Conservation (phyloP, 2,888 invertebrate species). For the Theristus sp. region DNA sequence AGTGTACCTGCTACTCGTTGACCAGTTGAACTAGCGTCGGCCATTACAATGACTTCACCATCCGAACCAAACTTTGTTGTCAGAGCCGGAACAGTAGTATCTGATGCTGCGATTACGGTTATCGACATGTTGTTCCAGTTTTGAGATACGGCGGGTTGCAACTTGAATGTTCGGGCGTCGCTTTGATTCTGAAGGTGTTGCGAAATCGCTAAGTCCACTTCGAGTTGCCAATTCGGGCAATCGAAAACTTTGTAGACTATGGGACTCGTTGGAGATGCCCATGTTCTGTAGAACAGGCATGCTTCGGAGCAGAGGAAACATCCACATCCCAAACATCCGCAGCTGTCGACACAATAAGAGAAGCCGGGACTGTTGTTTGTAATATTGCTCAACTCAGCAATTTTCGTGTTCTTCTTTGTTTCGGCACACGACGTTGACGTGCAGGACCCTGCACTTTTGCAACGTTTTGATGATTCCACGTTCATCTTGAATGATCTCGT, state of each 20-base stretch:
- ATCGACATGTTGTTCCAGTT: too few species aligned
- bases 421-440: neutral
- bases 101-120: too few species aligned
- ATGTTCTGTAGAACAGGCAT: neutral
- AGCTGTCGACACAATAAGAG: neutral
- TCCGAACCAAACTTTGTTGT: too few species aligned
- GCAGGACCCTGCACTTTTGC: neutral
- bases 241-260: neutral
- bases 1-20: too few species aligned
- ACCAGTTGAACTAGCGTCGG: too few species aligned
- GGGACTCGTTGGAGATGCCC: neutral
- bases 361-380: neutral
- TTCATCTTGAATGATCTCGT: neutral
- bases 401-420: neutral
- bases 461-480: neutral
- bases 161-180: too few species aligned
- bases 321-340: neutral
- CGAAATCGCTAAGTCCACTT: too few species aligned
- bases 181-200: too few species aligned
- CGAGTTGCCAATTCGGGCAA: neutral
- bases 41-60: too few species aligned
- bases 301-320: neutral
- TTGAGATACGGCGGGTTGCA: too few species aligned
- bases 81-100: too few species aligned
- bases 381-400: neutral